Evolutionary conservation across 2,113 vertebrate species (phyloP).

Genomic region (Pionites leucogaster): DNA sequence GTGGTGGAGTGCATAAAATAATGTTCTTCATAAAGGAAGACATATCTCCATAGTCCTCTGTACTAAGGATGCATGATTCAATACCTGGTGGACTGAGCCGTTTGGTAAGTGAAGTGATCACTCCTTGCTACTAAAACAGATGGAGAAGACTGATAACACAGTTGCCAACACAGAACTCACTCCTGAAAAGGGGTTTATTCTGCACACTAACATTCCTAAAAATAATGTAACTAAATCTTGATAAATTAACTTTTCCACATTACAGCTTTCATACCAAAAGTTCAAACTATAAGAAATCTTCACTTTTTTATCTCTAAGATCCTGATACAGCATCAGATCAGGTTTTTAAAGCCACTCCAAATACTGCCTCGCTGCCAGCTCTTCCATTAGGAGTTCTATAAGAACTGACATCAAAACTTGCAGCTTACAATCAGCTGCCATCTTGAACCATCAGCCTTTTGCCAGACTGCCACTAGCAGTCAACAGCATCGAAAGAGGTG

Average conservation of each 20-base stretch:
- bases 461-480: background rate
- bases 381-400: background rate
- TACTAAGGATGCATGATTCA: background rate
- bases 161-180: background rate
- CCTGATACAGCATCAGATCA: fast-evolving
- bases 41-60: background rate
- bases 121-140: background rate
- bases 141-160: background rate
- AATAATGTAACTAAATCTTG: background rate
- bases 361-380: background rate
- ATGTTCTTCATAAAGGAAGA: background rate
- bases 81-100: fast-evolving
- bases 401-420: background rate
- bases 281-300: background rate
- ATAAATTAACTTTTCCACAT: fast-evolving
- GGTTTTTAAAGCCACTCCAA: background rate
- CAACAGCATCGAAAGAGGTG: fast-evolving
- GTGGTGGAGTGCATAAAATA: background rate
- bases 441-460: background rate
- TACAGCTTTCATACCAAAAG: fast-evolving
- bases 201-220: background rate
- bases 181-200: background rate
- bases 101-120: background rate
- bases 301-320: background rate
- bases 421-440: background rate